Conservation (phyloP, 2,888 invertebrate genomes). For the Seira musarum region DNA sequence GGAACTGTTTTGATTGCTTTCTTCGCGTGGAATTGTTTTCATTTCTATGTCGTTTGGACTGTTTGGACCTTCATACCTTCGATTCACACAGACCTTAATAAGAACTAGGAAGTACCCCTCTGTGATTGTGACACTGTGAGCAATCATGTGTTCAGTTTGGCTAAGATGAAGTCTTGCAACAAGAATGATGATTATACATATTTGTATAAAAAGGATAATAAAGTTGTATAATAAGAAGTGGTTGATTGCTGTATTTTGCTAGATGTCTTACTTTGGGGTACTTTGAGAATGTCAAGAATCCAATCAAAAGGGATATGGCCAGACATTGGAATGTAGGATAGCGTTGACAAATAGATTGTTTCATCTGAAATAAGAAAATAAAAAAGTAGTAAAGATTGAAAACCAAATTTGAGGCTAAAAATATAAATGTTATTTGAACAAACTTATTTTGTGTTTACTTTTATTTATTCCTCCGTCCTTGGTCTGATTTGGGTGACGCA, state of each 20-base stretch:
- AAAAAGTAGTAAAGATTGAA: background rate
- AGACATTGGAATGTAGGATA: slow-evolving; percentile 1
- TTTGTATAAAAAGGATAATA: background rate
- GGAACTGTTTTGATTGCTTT: too few species aligned
- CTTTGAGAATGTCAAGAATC: background rate
- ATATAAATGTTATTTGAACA: background rate
- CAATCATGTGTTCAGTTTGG: background rate
- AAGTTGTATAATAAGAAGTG: background rate
- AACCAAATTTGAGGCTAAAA: background rate
- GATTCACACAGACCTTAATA: background rate
- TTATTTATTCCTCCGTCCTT: too few species aligned
- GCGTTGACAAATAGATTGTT: background rate
- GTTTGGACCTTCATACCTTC: background rate
- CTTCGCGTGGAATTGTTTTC: background rate
- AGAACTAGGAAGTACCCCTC: background rate
- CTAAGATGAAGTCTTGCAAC: background rate
- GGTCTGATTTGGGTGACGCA: background rate
- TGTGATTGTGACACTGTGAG: background rate
- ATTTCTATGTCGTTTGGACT: background rate
- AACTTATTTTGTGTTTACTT: too few species aligned
- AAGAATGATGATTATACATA: background rate
- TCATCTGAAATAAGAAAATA: slow-evolving; percentile 3
- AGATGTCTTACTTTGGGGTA: background rate
- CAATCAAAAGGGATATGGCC: background rate
- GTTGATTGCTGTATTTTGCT: background rate